A percentile compares a stretch with the other conserved stretches of the same genome.
phyloP scores from a whole-genome alignment of 1,140 invertebrate genomes.

The Drosophila lacertosa region DNA sequence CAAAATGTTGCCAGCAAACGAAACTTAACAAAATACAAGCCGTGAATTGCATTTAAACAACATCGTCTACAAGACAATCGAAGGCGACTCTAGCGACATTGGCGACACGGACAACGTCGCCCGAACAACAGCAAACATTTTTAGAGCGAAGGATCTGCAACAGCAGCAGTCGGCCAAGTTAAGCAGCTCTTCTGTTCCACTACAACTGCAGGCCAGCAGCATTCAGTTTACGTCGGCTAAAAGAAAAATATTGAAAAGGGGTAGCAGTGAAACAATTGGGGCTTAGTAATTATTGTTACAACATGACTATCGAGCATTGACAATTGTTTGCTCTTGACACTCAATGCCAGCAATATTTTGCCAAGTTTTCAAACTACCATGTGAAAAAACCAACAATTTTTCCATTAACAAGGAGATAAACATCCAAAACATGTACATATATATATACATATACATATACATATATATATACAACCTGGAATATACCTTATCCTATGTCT shows the following conservation, averaged over 20 bases:
- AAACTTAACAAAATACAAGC: slow-evolving; percentile 82
- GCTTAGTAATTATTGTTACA: slow-evolving; percentile 71
- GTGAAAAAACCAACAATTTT: slow-evolving; percentile 40
- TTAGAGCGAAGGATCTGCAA: slow-evolving; percentile 23
- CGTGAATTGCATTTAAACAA: slow-evolving; percentile 81
- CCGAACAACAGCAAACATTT: slow-evolving; percentile 67
- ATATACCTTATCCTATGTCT: too few relatives aligned
- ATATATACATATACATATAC: too few relatives aligned
- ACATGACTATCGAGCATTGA: slow-evolving; percentile 45
- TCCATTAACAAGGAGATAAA: too few relatives aligned
- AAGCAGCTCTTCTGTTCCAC: slow-evolving; percentile 38
- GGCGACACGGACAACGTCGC: slow-evolving; percentile 61
- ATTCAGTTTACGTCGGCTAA: slow-evolving; percentile 5
- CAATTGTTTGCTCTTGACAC: slow-evolving; percentile 2
- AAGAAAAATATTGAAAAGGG: slow-evolving; percentile 3
- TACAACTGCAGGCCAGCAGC: slow-evolving; percentile 26
- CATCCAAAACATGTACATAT: too few relatives aligned
- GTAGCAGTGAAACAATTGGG: slow-evolving; percentile 19
- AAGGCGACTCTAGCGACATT: slow-evolving; percentile 76
- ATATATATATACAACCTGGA: too few relatives aligned
- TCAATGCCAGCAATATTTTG: slow-evolving; percentile 41
- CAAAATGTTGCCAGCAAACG: slow-evolving; percentile 74
- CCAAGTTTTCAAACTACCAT: slow-evolving; percentile 52
- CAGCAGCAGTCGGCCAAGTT: slow-evolving; percentile 13
- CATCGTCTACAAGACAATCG: slow-evolving; percentile 80